Percentiles rank a stretch among this genome's conserved stretches.
phyloP scores from a whole-genome alignment of 2,797 vertebrate genomes.

The Galagoides demidoff region DNA sequence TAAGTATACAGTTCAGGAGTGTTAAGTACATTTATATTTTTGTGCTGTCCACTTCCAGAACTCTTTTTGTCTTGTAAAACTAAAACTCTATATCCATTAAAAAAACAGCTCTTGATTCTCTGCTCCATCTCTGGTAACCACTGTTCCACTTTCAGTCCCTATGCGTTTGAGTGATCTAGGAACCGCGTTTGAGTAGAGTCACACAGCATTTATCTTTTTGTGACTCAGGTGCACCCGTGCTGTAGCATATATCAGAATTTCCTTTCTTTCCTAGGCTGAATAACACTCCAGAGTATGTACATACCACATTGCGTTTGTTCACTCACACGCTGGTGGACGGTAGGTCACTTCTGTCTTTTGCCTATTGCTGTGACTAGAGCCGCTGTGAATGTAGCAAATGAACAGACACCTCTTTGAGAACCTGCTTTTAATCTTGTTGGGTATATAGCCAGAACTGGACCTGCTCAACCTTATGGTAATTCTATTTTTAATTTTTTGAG shows the following conservation, averaged over 20 bases:
- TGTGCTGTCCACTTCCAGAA: neutral
- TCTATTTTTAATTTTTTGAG: conserved; percentile 10
- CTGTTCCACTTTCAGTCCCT: neutral
- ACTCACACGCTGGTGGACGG: neutral
- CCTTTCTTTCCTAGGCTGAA: neutral
- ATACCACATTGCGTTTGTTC: neutral
- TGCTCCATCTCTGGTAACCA: neutral
- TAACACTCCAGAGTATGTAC: neutral
- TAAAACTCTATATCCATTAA: neutral
- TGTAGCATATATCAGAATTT: neutral
- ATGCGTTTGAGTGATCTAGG: neutral
- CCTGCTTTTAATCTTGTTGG: neutral
- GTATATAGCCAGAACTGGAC: neutral
- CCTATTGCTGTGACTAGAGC: neutral
- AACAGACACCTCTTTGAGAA: neutral
- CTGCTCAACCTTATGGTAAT: neutral
- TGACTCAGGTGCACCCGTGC: neutral
- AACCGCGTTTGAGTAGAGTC: neutral
- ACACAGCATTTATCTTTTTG: neutral
- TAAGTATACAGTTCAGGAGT: neutral
- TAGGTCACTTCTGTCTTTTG: neutral
- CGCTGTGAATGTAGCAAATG: neutral
- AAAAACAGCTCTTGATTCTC: no score
- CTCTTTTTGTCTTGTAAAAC: neutral
- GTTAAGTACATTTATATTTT: neutral